Evolutionary conservation across 1,140 invertebrate genomes (phyloP), one percentile per base, ranked within the genome.

Genomic region (Araneus ventricosus): DNA sequence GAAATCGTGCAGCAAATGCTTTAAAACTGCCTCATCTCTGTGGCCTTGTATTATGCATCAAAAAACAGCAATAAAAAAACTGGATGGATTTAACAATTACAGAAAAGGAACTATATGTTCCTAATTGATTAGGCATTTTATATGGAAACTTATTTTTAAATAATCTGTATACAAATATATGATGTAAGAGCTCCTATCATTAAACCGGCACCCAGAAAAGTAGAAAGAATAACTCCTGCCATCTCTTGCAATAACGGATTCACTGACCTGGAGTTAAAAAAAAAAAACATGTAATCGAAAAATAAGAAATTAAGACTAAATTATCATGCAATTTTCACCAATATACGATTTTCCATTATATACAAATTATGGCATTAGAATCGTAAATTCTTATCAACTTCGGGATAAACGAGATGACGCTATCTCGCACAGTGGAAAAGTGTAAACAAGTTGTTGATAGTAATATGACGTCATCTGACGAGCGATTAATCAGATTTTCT

Each of bases 181-280:
- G 94, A 94, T 20, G 94, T 80, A 34, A 94, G 34, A 22, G 94
- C 88, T 30, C 98, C 98, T 30, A 97, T 94, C 8, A 97, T 97
- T 61, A 99, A 96, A 88, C 98, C 98, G 17, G 97, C 95, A 41
- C 98, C 98, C 34, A 99, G 95, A 95, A 97, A 97, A 27, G 98
- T 97, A 0, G 97, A 97, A 95, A 99, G 97, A 94, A 99, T 97
- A 3, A 97, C 97, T 2, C 98, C 98, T 2, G 98, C 98, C 85
- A 97, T 96, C 96, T 99, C 98, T 95, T 97, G 97, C 95, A 99
- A 97, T 92, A 98, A 97, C 70, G 96, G 95, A 39, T 97, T 96
- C 1, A 98, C 98, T 94, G 96, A 96, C 97, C 92, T 93, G 8
- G 22, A 30, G 41, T 84, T 37, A 10, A 84, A 84, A n/a, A 17